Conservation (phyloP, 2,888 invertebrate species). For the Hipparchia sbordonii region DNA sequence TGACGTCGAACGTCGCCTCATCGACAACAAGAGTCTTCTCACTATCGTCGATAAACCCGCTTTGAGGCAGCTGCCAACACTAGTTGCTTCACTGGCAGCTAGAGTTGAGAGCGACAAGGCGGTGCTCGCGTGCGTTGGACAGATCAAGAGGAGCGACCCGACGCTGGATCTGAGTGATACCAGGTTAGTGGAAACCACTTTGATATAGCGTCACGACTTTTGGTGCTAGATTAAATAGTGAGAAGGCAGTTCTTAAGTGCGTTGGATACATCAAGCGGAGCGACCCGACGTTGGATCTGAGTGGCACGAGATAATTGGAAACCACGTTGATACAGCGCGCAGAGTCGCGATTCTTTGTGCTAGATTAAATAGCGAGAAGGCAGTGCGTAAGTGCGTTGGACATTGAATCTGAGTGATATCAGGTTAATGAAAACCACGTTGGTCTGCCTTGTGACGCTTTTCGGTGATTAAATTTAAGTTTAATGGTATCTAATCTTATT, state of each 20-base stretch:
- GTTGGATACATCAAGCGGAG: too few relatives aligned
- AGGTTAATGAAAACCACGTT: too few relatives aligned
- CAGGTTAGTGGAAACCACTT: conserved; percentile 62
- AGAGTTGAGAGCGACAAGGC: conserved; percentile 96
- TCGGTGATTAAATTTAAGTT: too few relatives aligned
- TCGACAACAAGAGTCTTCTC: conserved; percentile 94
- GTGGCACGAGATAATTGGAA: neutral
- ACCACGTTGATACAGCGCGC: neutral
- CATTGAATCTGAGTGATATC: too few relatives aligned
- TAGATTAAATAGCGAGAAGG: neutral
- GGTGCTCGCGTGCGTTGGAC: conserved; percentile 88
- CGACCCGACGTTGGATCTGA: too few relatives aligned
- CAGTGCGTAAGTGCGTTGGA: too few relatives aligned
- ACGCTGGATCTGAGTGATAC: conserved; percentile 84
- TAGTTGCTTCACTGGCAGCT: conserved; percentile 87
- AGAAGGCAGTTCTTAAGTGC: too few relatives aligned
- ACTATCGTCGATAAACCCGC: conserved; percentile 93
- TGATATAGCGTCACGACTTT: neutral
- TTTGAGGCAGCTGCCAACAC: conserved; percentile 87
- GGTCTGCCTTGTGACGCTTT: too few relatives aligned
- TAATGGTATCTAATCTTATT: too few relatives aligned
- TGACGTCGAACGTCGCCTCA: conserved; percentile 94
- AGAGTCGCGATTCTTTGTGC: neutral
- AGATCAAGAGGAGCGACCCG: conserved; percentile 85
- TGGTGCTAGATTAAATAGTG: neutral